Evolutionary conservation across 2,113 vertebrate species (phyloP).

Genomic region (Nymphicus hollandicus): DNA sequence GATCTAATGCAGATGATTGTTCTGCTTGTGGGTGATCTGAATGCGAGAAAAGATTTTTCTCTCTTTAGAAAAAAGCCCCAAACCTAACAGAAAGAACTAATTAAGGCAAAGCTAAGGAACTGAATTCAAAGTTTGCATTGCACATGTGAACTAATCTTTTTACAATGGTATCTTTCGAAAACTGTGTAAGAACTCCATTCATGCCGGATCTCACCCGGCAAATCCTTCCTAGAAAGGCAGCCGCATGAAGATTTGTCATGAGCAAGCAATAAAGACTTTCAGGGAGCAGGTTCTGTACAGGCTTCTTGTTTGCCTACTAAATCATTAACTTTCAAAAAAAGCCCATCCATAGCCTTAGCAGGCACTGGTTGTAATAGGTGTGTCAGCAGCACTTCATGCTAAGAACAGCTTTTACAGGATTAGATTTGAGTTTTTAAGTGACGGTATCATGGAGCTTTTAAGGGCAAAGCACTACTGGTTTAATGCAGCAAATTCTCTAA

Average conservation of each 20-base stretch:
- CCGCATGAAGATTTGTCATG: constrained; percentile 10
- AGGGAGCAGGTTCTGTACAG: constrained; percentile 5
- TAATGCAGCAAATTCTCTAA: constrained; percentile 1
- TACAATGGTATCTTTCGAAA: constrained; percentile 31
- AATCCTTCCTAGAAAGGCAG: constrained; percentile 29
- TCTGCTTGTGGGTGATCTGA: constrained; percentile 6
- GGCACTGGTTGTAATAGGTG: background rate
- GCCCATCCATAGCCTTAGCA: background rate
- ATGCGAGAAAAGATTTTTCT: background rate
- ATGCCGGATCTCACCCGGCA: background rate
- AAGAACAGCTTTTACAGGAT: constrained; percentile 1
- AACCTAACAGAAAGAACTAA: constrained; percentile 47
- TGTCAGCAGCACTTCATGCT: background rate
- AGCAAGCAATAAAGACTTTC: constrained; percentile 35
- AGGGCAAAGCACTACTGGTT: background rate
- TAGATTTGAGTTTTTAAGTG: background rate
- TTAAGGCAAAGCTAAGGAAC: constrained; percentile 61
- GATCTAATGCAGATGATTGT: background rate
- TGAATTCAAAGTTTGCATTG: constrained; percentile 50
- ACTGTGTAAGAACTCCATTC: background rate
- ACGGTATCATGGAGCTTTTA: background rate
- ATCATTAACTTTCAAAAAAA: background rate
- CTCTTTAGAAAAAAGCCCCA: background rate
- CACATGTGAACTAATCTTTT: constrained; percentile 61
- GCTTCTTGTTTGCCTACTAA: constrained; percentile 13